Evolutionary conservation across 1,140 invertebrate species (phyloP), one percentile per base, ranked within the genome.

Genomic region (Macrobrachium rosenbergii): DNA sequence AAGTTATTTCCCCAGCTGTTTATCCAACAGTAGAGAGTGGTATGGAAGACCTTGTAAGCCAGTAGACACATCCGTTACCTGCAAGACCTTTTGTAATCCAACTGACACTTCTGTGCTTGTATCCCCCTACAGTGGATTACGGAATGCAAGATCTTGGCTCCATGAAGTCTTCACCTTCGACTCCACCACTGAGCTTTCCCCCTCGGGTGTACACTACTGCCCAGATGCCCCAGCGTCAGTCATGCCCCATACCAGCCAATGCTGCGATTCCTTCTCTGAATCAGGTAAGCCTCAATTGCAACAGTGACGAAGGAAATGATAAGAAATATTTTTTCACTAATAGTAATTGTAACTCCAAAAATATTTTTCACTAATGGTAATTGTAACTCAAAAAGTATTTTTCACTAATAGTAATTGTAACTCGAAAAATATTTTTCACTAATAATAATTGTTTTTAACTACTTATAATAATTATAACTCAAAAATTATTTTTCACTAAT

Each of bases 111-210:
- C 45, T 37, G 21, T 64, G 62, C 37, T n/a, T 52, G 5, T 11
- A n/a, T 45, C 17, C 79, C 17, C 28, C 28, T 63, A 7, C 58
- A 52, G 73, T 77, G 17, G 83, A 84, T 19, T 84, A 78, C 60
- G 83, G 83, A 5, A 77, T 84, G 60, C 83, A 84, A 21, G 83
- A 84, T 7, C 45, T 84, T n/a, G 63, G 43, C 10, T 62, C 14
- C 59, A 84, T 84, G 60, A 84, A 84, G 73, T 52, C 59, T 43
- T 76, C 83, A 8, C 63, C 83, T 14, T 58, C 83, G 8, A 77
- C 83, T 0, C 73, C 82, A 17, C 83, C 83, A 2, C 73, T 84
- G 7, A 84, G 60, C 60, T 84, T 84, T 62, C 60, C 83, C 0
- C 28, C 60, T 12, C 19, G 75, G 19, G 69, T 84, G 17, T 84